Base-by-base conservation (phyloP, 2,888 invertebrate species). In the Parascotia fuliginaria region DNA sequence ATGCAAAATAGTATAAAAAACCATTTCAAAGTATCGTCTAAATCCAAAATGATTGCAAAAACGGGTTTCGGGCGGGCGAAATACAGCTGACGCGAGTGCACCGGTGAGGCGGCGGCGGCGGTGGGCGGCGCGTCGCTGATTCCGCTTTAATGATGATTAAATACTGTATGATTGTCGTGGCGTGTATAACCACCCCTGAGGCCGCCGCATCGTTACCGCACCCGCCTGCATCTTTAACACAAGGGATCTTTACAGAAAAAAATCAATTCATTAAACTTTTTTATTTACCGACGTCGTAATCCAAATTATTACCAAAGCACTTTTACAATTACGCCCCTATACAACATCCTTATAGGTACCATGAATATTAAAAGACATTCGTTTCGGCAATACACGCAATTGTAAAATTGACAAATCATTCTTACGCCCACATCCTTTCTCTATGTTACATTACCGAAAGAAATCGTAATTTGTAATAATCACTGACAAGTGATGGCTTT, bases 121-220 rank as follows among this genome's bases (percentile, higher is more conserved):
- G n/a, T n/a, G n/a, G n/a, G 5, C 19, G 3, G 19, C 19, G 19
- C 19, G 79, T 61, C 77, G 75, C 86, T 91, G 92, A 92, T 92
- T 85, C 77, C 70, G 66, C 77, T 92, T 91, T 92, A 90, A 92
- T 91, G 84, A 89, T 89, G 92, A 92, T 91, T 91, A 91, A 92
- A 87, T 83, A 85, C 79, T 76, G 76, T 86, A 88, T 87, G 88
- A 92, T 92, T 83, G 89, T 84, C 77, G 80, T 76, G 67, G 77
- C 79, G 81, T 81, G 84, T 80, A 79, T 65, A 64, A 55, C 60
- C 45, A 46, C 65, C 58, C 58, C 55, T 51, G 49, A 34, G 42
- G 46, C 53, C 39, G 44, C 38, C 52, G 32, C 27, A 48, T 37
- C 40, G 14, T 29, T 12, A 2, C 34, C 6, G 6, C 11, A 13